phyloP scores from a whole-genome alignment of 1,140 invertebrate species.

The Meloidogyne hapla region DNA sequence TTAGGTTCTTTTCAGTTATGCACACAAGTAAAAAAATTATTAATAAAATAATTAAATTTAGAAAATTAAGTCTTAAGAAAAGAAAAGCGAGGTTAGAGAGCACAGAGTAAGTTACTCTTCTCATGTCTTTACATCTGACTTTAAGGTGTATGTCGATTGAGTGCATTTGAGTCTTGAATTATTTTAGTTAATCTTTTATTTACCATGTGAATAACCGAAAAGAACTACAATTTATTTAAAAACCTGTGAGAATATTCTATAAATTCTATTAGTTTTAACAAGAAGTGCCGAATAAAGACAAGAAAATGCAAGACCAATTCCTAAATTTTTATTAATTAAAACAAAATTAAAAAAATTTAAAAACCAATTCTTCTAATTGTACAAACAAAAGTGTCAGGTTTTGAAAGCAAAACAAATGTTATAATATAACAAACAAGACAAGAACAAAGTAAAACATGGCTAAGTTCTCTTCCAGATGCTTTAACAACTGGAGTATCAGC shows the following conservation, averaged over 20 bases:
- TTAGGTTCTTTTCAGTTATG: too few species aligned
- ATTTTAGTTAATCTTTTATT: too few species aligned
- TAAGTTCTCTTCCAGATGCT: conserved; percentile 79
- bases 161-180: too few species aligned
- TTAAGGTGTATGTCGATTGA: too few species aligned
- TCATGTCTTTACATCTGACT: too few species aligned
- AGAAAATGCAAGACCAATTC: conserved; percentile 73
- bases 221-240: too few species aligned
- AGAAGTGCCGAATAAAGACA: conserved; percentile 76
- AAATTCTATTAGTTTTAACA: conserved; percentile 77
- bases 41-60: too few species aligned
- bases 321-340: conserved; percentile 38
- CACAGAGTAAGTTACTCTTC: too few species aligned
- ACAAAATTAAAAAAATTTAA: conserved; percentile 2
- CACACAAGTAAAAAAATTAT: too few species aligned
- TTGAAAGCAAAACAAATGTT: conserved; percentile 71
- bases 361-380: conserved; percentile 70
- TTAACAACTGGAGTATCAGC: conserved; percentile 78
- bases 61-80: too few species aligned
- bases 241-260: conserved; percentile 71
- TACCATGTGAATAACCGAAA: too few species aligned
- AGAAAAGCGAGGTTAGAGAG: too few species aligned
- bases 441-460: conserved; percentile 74
- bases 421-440: conserved; percentile 71
- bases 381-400: conserved; percentile 71